Base-by-base conservation (phyloP, 1,140 invertebrate genomes). In the Psix sp. region DNA sequence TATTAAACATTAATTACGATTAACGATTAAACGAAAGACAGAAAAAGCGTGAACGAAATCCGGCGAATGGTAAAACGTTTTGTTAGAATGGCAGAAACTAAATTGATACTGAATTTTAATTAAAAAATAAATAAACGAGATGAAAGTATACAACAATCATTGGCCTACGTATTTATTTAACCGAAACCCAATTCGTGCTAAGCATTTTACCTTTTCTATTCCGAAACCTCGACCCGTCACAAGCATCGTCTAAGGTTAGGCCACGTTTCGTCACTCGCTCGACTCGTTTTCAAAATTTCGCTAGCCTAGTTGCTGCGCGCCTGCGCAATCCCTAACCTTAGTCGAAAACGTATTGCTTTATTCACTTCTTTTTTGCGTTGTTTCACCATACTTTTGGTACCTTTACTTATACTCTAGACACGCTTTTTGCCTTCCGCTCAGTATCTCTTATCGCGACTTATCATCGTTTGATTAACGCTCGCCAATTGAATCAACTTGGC, bases 111-210 rank as follows among this genome's bases (percentile, higher is more conserved):
- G 85, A 87, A 86, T 86, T 87, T 86, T 84, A 86, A 87, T 86
- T 86, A 87, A 87, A 86, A 87, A 87, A 87, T 82, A 80, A 86
- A 87, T 87, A 87, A 87, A 87, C 82, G 80, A 86, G 80, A 87
- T 86, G 86, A 87, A 87, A 87, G 86, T 87, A 87, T 86, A 84
- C 81, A 86, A 82, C 60, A 84, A 77, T 78, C 78, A 80, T 79
- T 81, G 79, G 72, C 74, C 73, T 80, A 80, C 56, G 76, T 39
- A 63, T 82, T 82, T 80, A 78, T 81, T 83, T 81, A 14, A 62
- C 52, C 43, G n/a, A 70, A 54, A 52, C 68, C 57, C 59, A 74
- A 46, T 54, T 54, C 31, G 45, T 29, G 46, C 31, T 18, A 43
- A 56, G 45, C 21, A 56, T 42, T 56, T 56, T 5, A 66, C 65